These are phyloP conservation scores for Notiomystis cincta DNA, from an alignment of 2,113 vertebrate genomes.

Conservation along the genomic window DNA sequence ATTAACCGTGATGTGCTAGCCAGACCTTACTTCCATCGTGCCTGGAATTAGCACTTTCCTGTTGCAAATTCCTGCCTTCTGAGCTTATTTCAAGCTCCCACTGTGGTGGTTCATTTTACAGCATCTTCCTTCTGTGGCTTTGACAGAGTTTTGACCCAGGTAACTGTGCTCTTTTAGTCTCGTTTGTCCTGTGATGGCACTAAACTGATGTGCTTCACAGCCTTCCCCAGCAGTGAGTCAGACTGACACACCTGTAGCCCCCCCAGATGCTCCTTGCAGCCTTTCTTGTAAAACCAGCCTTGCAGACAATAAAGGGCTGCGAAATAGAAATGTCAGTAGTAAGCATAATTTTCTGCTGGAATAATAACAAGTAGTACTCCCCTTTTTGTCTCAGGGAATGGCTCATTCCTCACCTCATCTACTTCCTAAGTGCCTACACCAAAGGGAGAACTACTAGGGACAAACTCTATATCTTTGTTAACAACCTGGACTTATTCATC, in stretches of 20 bases:
- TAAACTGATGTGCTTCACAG: neutral
- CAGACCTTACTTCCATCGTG: neutral
- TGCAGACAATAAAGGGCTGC: neutral
- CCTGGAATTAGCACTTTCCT: neutral
- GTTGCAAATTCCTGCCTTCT: neutral
- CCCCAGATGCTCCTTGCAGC: neutral
- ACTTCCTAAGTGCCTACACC: neutral
- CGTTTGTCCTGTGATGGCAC: neutral
- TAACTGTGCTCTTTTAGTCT: neutral
- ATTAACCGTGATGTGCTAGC: neutral
- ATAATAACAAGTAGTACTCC: neutral
- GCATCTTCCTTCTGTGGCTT: neutral
- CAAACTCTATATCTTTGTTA: neutral
- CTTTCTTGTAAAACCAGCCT: neutral
- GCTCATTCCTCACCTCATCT: neutral
- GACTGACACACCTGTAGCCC: neutral
- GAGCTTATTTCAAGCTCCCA: neutral
- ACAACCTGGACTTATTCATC: neutral
- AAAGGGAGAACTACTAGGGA: neutral
- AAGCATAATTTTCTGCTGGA: neutral
- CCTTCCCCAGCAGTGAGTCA: neutral
- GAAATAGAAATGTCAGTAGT: neutral
- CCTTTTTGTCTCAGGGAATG: neutral
- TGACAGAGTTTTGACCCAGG: neutral
- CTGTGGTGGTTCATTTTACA: neutral